Conservation (phyloP, 1,140 invertebrate genomes). For the Drosophila takahashii region DNA sequence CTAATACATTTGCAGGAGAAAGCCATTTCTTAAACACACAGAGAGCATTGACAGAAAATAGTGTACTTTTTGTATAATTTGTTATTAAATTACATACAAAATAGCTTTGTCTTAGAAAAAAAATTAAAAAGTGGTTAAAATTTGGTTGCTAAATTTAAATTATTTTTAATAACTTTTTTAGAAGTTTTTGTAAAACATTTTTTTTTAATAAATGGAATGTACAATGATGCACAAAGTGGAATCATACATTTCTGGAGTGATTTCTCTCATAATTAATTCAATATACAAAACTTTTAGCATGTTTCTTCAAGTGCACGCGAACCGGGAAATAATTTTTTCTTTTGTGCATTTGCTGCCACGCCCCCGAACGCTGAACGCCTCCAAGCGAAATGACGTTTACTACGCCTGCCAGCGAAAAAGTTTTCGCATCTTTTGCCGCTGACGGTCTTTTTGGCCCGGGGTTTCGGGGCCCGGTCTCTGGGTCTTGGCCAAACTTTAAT, state of each 20-base stretch:
- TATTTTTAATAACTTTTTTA: too few relatives aligned
- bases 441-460: slow-evolving; percentile 28
- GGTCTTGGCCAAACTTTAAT: slow-evolving; percentile 75
- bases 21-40: slow-evolving; percentile 35
- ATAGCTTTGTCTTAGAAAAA: too few relatives aligned
- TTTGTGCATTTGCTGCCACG: slow-evolving; percentile 56
- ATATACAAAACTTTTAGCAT: too few relatives aligned
- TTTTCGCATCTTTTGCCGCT: slow-evolving; percentile 67
- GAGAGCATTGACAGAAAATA: not conserved
- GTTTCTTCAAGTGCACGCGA: slow-evolving; percentile 4
- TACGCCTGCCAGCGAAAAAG: slow-evolving; percentile 72
- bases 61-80: too few relatives aligned
- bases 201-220: too few relatives aligned
- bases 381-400: slow-evolving; percentile 74
- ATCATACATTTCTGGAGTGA: too few relatives aligned
- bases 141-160: too few relatives aligned
- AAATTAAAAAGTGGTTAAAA: not conserved
- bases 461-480: slow-evolving; percentile 4
- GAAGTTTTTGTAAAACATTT: too few relatives aligned
- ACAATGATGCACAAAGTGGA: too few relatives aligned
- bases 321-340: slow-evolving; percentile 18
- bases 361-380: slow-evolving; percentile 46
- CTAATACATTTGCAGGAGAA: slow-evolving; percentile 60
- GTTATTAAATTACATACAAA: too few relatives aligned
- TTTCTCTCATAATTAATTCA: too few relatives aligned